These are phyloP conservation scores for Charadrius vociferus DNA, from an alignment of 2,113 vertebrate species.

Conservation along the genomic window DNA sequence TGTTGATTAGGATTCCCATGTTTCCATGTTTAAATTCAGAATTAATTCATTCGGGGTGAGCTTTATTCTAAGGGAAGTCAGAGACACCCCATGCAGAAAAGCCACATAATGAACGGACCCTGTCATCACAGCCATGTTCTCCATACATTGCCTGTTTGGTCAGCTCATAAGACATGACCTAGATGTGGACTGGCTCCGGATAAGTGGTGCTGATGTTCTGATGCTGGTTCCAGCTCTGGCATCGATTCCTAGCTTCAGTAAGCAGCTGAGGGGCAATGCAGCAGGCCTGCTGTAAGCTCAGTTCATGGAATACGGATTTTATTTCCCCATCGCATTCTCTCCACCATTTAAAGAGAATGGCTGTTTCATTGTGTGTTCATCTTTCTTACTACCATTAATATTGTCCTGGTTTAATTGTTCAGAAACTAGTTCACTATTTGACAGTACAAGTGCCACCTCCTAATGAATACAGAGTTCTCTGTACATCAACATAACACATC, in stretches of 20 bases:
- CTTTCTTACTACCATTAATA: not conserved
- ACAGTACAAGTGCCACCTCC: not conserved
- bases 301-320: not conserved
- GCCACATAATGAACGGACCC: not conserved
- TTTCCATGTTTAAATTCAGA: not conserved
- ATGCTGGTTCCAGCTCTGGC: not conserved
- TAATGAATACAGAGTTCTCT: not conserved
- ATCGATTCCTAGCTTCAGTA: not conserved
- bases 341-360: not conserved
- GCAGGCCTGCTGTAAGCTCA: not conserved
- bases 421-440: not conserved
- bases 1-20: not conserved
- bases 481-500: not conserved
- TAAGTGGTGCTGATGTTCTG: not conserved
- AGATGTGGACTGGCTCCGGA: not conserved
- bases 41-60: not conserved
- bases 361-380: not conserved
- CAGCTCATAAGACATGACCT: not conserved
- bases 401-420: not conserved
- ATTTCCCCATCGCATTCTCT: not conserved
- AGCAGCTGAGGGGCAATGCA: not conserved
- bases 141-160: not conserved
- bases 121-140: not conserved
- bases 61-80: not conserved
- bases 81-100: not conserved